A percentile compares a stretch with the other conserved stretches of the same genome.
Conservation (phyloP, 2,888 invertebrate species). For the Phragmatobia fuliginosa region DNA sequence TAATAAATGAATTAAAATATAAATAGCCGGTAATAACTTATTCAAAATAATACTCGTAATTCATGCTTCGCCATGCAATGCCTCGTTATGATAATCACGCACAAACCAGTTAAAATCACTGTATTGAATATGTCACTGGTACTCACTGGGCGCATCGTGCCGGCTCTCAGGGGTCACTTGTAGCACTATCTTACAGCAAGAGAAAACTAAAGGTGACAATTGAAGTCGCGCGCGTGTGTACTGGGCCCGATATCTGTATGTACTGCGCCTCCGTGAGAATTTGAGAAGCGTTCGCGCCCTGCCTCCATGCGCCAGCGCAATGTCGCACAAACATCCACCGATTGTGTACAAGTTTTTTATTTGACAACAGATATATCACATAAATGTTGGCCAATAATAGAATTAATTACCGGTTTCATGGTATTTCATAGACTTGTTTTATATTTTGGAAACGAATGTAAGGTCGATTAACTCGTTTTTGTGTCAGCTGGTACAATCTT, state of each 20-base stretch:
- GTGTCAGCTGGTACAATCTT: neutral
- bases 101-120: slow-evolving; percentile 35
- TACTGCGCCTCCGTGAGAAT: slow-evolving; percentile 68
- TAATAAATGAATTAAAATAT: too few relatives aligned
- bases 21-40: neutral
- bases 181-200: slow-evolving; percentile 53
- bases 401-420: slow-evolving; percentile 17
- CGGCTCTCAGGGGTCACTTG: slow-evolving; percentile 56
- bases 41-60: slow-evolving; percentile 9
- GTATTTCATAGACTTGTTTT: slow-evolving; percentile 14
- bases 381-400: slow-evolving; percentile 37
- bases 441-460: slow-evolving; percentile 31
- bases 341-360: slow-evolving; percentile 50
- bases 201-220: slow-evolving; percentile 33
- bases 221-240: slow-evolving; percentile 59
- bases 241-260: slow-evolving; percentile 60
- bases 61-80: too few relatives aligned
- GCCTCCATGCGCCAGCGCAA: slow-evolving; percentile 41
- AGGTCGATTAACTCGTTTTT: slow-evolving; percentile 12
- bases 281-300: slow-evolving; percentile 52
- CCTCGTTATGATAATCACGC: slow-evolving; percentile 23
- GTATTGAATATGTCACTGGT: slow-evolving; percentile 60
- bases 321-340: slow-evolving; percentile 61
- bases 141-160: slow-evolving; percentile 81
- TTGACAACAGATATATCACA: slow-evolving; percentile 38